Percentiles rank a stretch among this genome's conserved stretches.
These are phyloP conservation scores for Pipra filicauda DNA, from an alignment of 2,113 vertebrate species.

Conservation along the genomic window DNA sequence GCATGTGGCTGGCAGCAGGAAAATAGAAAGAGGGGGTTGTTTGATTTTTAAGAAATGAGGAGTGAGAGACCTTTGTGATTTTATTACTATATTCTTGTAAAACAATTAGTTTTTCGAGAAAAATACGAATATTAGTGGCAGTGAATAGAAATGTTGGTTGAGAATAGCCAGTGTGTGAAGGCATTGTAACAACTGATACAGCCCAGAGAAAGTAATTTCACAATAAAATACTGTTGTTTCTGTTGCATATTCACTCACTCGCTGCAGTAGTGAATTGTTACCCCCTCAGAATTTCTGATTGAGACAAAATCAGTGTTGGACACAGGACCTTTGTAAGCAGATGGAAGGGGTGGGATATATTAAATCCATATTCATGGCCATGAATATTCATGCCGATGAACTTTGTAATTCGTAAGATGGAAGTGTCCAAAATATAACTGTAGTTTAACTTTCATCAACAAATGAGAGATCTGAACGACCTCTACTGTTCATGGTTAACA, in stretches of 20 bases:
- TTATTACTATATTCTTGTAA: neutral
- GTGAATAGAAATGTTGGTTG: neutral
- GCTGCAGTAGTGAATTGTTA: neutral
- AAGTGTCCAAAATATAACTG: neutral
- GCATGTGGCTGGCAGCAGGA: neutral
- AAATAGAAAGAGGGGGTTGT: fast-evolving
- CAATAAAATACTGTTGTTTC: neutral
- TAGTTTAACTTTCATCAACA: neutral
- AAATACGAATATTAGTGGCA: neutral
- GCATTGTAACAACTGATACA: neutral
- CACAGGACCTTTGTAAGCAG: neutral
- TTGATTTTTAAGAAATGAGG: neutral
- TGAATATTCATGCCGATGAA: neutral
- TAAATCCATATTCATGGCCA: neutral
- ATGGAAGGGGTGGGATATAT: neutral
- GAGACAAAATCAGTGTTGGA: neutral
- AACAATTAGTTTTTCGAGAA: neutral
- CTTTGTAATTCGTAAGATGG: neutral
- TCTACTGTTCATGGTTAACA: neutral
- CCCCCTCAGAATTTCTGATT: neutral
- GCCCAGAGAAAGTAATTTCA: neutral
- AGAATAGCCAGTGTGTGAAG: neutral
- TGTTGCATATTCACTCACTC: neutral
- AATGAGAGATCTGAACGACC: neutral
- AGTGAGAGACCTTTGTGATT: neutral